Conservation (phyloP, 2,113 vertebrate genomes). For the Sorex fumeus region DNA sequence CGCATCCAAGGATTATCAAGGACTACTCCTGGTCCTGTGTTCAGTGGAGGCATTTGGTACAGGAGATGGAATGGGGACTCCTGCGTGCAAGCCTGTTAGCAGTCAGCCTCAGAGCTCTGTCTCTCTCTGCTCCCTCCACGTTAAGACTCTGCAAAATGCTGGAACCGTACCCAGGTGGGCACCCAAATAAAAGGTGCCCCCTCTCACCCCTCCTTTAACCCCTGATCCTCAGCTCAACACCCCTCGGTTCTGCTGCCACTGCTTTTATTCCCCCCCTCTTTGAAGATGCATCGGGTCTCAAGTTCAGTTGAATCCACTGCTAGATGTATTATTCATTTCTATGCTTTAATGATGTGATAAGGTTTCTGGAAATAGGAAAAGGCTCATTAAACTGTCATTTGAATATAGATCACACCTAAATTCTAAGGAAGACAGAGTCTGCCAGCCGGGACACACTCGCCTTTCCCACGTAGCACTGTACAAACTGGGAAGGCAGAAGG, state of each 20-base stretch:
- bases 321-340: conserved; percentile 92
- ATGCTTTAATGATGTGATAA: conserved; percentile 91
- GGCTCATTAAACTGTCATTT: conserved; percentile 92
- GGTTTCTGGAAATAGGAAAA: conserved; percentile 90
- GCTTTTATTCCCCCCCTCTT: conserved; percentile 70
- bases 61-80: too few relatives aligned
- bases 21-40: too few relatives aligned
- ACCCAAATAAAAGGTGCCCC: conserved; percentile 2
- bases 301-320: conserved; percentile 89
- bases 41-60: too few relatives aligned
- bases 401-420: conserved; percentile 90
- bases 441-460: conserved; percentile 60
- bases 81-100: too few relatives aligned
- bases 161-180: conserved; percentile 45
- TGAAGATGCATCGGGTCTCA: conserved; percentile 88
- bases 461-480: conserved; percentile 45
- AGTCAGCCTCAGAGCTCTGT: too few relatives aligned
- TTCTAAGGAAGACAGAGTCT: conserved; percentile 85
- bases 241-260: conserved; percentile 51
- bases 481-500: conserved; percentile 61
- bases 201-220: conserved; percentile 34
- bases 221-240: conserved; percentile 43
- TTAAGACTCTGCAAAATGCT: conserved; percentile 49
- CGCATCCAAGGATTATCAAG: too few relatives aligned
- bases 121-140: background rate